Evolutionary conservation across 2,888 invertebrate species (phyloP).

Genomic region (Netelia virgata): DNA sequence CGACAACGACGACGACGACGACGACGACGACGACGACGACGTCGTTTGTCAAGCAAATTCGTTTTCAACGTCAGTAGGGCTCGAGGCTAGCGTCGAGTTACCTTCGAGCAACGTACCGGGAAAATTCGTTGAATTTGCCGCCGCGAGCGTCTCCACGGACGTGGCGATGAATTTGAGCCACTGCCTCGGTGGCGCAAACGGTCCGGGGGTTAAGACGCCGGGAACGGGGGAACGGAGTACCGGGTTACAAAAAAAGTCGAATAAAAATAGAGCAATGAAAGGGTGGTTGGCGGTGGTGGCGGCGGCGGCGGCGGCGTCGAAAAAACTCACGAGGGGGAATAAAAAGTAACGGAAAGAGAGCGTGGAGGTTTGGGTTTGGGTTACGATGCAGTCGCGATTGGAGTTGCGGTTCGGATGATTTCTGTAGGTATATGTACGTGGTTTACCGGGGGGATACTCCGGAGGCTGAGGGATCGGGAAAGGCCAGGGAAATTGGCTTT

Average conservation of each 20-base stretch:
- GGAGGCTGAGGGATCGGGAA: constrained; percentile 38
- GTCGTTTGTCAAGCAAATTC: constrained; percentile 18
- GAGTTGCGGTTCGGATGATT: too few relatives aligned
- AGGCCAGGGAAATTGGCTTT: constrained; percentile 61
- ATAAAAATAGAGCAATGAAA: neutral
- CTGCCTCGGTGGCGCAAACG: neutral
- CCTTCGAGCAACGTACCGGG: constrained; percentile 18
- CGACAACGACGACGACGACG: constrained; percentile 7
- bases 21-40: constrained; percentile 1
- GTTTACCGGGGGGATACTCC: too few relatives aligned
- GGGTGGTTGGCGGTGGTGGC: too few relatives aligned
- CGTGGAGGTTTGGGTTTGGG: constrained; percentile 33
- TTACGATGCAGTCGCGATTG: constrained; percentile 22
- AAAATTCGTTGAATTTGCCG: constrained; percentile 53
- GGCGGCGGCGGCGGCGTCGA: too few relatives aligned
- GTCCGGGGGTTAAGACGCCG: neutral
- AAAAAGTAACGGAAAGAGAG: constrained; percentile 41
- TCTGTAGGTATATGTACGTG: neutral
- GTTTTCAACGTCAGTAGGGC: constrained; percentile 18
- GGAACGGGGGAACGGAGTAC: constrained; percentile 3
- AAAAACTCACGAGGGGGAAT: constrained; percentile 15
- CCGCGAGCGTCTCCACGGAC: neutral
- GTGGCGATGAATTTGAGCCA: neutral
- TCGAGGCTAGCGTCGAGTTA: constrained; percentile 32
- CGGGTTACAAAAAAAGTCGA: neutral